phyloP scores from a whole-genome alignment of 2,888 invertebrate genomes.

The Hypolimnas misippus region DNA sequence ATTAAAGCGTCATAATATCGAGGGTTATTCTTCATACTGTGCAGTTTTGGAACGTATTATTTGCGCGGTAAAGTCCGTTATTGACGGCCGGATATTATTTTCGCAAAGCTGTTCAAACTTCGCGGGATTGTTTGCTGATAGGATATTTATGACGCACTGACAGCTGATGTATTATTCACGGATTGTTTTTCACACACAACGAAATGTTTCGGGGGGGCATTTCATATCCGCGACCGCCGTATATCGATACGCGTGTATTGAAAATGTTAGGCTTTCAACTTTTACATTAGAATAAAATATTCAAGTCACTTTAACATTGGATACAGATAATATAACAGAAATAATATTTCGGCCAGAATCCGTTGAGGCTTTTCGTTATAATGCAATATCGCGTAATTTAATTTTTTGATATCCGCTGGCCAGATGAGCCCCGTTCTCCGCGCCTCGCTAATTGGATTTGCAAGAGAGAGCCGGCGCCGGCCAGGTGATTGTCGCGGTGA shows the following conservation, averaged over 20 bases:
- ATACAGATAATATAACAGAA: neutral
- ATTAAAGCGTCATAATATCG: neutral
- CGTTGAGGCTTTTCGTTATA: slow-evolving; percentile 19
- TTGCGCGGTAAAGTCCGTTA: neutral
- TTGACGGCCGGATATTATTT: slow-evolving; percentile 1
- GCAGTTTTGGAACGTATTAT: neutral
- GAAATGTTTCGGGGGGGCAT: neutral
- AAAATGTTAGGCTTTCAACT: neutral
- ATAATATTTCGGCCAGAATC: slow-evolving; percentile 7
- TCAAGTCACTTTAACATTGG: too few relatives aligned
- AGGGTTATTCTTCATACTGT: too few relatives aligned
- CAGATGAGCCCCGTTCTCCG: slow-evolving; percentile 22
- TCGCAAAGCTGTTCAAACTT: slow-evolving; percentile 4
- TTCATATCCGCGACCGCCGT: neutral
- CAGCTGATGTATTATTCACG: slow-evolving; percentile 22
- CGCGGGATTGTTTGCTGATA: slow-evolving; percentile 13
- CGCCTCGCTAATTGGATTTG: slow-evolving; percentile 27
- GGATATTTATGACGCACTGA: slow-evolving; percentile 20
- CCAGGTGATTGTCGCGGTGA: slow-evolving; percentile 15
- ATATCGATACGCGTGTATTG: neutral
- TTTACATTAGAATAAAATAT: neutral
- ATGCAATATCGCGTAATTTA: slow-evolving; percentile 24
- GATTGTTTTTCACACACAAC: slow-evolving; percentile 14
- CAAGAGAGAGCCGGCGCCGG: slow-evolving; percentile 7
- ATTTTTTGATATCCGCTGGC: slow-evolving; percentile 18